Base-by-base conservation (phyloP, 2,113 vertebrate genomes). In the Neolamprologus brichardi region DNA sequence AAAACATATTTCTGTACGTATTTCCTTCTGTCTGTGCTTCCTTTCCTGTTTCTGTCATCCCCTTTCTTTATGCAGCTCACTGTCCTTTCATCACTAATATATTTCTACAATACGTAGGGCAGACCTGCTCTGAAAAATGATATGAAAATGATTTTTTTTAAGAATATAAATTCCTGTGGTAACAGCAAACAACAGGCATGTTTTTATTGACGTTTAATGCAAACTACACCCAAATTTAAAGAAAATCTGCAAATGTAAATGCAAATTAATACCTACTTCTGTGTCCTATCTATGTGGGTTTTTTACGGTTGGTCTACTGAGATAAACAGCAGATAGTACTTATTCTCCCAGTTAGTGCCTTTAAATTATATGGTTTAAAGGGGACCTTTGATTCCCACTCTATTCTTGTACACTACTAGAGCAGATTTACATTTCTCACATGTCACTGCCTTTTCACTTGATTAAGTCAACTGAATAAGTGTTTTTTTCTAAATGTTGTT, bases 1-100 rank as follows among this genome's bases (percentile, higher is more conserved):
- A 89, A 91, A 91, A 90, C 90, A 91, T 84, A 25, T 28, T 58
- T 49, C 8, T 17, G 37, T 37, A 28, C 7, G 10, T 53, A 44
- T 80, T 62, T 58, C 7, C 28, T 79, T 51, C 13, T 34, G 70
- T 39, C 46, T 58, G 62, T 18, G 49, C 37, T 67, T 88, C 81
- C 20, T 17, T 52, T 79, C 12, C 53, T 14, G 7, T 79, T 32
- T 20, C 54, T 46, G 17, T 53, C 23, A 81, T 49, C 17, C 5
- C 23, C 72, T 49, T 77, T 49, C 70, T 49, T 77, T 77, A 49
- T 77, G 70, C 41, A 77, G 41, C 23, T 77, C 23, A 49, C 70
- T 77, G 25, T 49, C 70, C 70, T 32, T 77, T 51, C 72, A 77
- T 77, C 25, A 77, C 70, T 77, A 46, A 75, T 75, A 77, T 77